Percentiles rank a stretch among this genome's conserved stretches.
Evolutionary conservation across 2,888 invertebrate genomes (phyloP).

Genomic region (Cephus runcator): DNA sequence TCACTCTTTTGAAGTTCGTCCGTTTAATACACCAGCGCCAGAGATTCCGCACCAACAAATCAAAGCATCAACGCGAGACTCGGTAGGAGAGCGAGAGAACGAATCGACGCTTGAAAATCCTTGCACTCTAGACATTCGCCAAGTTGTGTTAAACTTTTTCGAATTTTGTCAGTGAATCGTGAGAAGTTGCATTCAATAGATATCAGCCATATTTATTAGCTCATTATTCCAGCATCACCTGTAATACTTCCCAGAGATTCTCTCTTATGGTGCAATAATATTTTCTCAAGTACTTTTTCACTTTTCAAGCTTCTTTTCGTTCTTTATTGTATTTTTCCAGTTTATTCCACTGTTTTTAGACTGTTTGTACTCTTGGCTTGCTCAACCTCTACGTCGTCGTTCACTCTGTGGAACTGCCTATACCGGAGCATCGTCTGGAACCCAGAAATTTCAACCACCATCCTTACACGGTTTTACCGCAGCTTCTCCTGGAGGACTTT

Average conservation of each 20-base stretch:
- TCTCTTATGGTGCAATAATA: neutral
- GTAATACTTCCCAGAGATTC: neutral
- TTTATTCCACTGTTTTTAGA: neutral
- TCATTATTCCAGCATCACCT: neutral
- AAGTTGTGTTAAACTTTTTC: neutral
- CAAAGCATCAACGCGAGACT: neutral
- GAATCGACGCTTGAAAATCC: neutral
- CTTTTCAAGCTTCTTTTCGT: neutral
- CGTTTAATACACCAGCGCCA: neutral
- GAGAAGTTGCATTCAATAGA: neutral
- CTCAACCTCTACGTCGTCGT: constrained; percentile 22
- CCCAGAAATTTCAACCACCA: constrained; percentile 66
- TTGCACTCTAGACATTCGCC: neutral
- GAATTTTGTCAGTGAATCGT: neutral
- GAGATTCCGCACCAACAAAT: neutral
- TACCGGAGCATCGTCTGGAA: constrained; percentile 58
- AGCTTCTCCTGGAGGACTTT: constrained; percentile 23
- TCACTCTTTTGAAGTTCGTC: neutral
- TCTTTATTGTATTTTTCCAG: neutral
- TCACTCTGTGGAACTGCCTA: constrained; percentile 31
- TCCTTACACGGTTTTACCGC: constrained; percentile 39
- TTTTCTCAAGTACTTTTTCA: neutral
- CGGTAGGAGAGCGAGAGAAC: neutral
- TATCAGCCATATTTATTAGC: neutral
- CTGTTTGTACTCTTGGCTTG: neutral